Evolutionary conservation across 1,140 invertebrate genomes (phyloP).

Genomic region (Alviniconcha marisindica): DNA sequence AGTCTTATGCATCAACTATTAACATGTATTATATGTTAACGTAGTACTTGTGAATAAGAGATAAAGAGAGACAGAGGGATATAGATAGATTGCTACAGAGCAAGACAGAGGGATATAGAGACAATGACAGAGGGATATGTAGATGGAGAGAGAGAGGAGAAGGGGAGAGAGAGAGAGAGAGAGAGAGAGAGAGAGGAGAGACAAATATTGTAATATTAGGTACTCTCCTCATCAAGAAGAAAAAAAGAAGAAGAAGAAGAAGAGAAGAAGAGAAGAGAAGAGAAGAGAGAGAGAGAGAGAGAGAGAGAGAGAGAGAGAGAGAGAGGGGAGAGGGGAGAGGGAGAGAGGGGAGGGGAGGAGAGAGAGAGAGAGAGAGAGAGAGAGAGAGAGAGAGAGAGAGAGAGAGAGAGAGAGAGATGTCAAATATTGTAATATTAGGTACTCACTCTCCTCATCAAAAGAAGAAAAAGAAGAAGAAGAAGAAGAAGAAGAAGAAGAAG

Average conservation of each 20-base stretch:
- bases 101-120: too few relatives aligned
- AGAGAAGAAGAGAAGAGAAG: background rate
- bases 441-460: too few relatives aligned
- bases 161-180: constrained; percentile 16
- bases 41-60: too few relatives aligned
- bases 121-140: background rate
- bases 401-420: background rate
- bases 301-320: constrained; percentile 15
- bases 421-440: too few relatives aligned
- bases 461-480: background rate
- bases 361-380: background rate
- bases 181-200: background rate
- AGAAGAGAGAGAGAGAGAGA: background rate
- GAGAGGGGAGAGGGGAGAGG: constrained; percentile 1
- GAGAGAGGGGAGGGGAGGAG: background rate
- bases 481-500: too few relatives aligned
- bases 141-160: background rate
- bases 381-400: background rate
- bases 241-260: background rate
- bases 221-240: too few relatives aligned
- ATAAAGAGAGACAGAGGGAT: too few relatives aligned
- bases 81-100: too few relatives aligned
- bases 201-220: too few relatives aligned
- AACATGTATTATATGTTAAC: too few relatives aligned
- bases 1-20: too few relatives aligned